Evolutionary conservation across 92 coral and sea anemone species (phyloP), one percentile per base, ranked within the genome.

Genomic region (Pocillopora grandis): DNA sequence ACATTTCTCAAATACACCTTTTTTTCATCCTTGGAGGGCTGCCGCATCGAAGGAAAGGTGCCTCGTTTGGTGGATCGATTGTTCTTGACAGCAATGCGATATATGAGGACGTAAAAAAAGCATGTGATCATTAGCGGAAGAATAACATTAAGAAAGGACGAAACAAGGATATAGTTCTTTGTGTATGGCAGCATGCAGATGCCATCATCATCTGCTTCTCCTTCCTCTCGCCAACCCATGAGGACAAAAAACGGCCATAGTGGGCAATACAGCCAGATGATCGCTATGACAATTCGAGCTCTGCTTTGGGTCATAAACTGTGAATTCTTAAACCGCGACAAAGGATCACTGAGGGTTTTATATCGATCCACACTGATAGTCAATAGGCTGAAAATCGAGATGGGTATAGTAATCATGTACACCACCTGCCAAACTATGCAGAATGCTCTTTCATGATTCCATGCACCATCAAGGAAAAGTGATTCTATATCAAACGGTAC

Each of bases 401-500:
- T 88, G 15, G 94, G 94, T 15, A 93, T 92, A 10, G 88, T 80
- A 12, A 88, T 49, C 3, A 86, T 80, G 77, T 82, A 93, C 14
- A 77, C 90, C 3, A 89, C 87, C 61, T 81, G 80, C 89, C 90
- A 93, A 9, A 89, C 85, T 35, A 85, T 67, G 66, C 97, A 93
- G 89, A 90, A 64, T 55, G 68, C 62, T 63, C 84, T 89, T 6
- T 90, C 91, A 58, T 93, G 97, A 8, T 62, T 52, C 97, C 97
- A 93, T 36, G 37, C 69, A 42, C 92, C 92, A 2, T 76, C 71
- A 7, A 87, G 87, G 10, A 93, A 58, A 16, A 90, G 85, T 42
- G 84, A 82, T n/a, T 93, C 97, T n/a, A 91, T 80, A 80, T 93
- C 97, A 56, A 90, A 80, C 9, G 94, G 94, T 76, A 88, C 84